A percentile compares a stretch with the other conserved stretches of the same genome.
phyloP scores from a whole-genome alignment of 2,888 invertebrate species.

The Drosophila rubida region DNA sequence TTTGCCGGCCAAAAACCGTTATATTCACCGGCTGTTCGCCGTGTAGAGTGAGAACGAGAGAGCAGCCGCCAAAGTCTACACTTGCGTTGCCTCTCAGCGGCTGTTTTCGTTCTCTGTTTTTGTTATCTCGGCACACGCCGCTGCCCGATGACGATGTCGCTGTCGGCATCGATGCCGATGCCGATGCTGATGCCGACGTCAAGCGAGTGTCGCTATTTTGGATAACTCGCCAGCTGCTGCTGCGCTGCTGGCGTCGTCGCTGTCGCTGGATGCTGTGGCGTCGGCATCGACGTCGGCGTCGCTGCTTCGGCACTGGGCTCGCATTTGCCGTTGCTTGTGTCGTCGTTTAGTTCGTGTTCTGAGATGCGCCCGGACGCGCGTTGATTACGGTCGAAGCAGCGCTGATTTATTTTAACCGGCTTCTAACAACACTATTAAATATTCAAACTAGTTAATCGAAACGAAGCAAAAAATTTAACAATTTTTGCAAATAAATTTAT shows the following conservation, averaged over 20 bases:
- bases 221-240: slow-evolving; percentile 59
- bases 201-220: slow-evolving; percentile 56
- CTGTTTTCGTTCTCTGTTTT: slow-evolving; percentile 73
- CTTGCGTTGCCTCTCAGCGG: slow-evolving; percentile 17
- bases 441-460: slow-evolving; percentile 2
- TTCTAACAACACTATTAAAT: slow-evolving; percentile 28
- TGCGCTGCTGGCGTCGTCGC: slow-evolving; percentile 22
- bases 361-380: slow-evolving; percentile 82
- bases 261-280: slow-evolving; percentile 57
- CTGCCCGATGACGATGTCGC: slow-evolving; percentile 22
- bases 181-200: slow-evolving; percentile 31
- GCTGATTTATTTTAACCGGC: slow-evolving; percentile 49
- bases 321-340: slow-evolving; percentile 38
- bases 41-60: slow-evolving; percentile 41
- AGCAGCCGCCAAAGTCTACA: slow-evolving; percentile 52
- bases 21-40: slow-evolving; percentile 57
- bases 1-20: slow-evolving; percentile 59
- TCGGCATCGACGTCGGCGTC: slow-evolving; percentile 37
- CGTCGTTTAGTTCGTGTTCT: slow-evolving; percentile 82
- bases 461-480: background rate
- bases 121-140: slow-evolving; percentile 68
- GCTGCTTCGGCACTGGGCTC: slow-evolving; percentile 46
- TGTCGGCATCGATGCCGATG: slow-evolving; percentile 24
- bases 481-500: slow-evolving; percentile 1
- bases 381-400: slow-evolving; percentile 58